A percentile compares a stretch with the other conserved stretches of the same genome.
Evolutionary conservation across 2,888 invertebrate species (phyloP).

Genomic region (Monochamus alternatus): DNA sequence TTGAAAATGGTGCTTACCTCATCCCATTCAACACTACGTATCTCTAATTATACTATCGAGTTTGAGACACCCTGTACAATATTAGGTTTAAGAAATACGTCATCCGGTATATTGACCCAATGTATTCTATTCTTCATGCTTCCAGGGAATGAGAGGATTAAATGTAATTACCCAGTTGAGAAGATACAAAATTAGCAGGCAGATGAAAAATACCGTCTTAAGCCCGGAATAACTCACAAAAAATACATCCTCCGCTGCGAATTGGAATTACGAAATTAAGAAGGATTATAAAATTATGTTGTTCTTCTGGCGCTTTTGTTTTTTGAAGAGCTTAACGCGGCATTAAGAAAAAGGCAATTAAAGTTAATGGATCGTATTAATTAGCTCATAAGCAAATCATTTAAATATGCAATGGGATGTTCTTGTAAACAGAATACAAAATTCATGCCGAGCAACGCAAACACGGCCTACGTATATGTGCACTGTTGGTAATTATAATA

Average conservation of each 20-base stretch:
- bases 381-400: conserved; percentile 6
- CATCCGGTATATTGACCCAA: too few relatives aligned
- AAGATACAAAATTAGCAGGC: conserved; percentile 25
- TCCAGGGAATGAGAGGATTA: conserved; percentile 18
- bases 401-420: conserved; percentile 19
- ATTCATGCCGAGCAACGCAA: background rate
- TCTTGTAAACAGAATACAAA: conserved; percentile 14
- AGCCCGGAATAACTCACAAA: conserved; percentile 53
- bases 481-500: conserved; percentile 9
- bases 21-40: too few relatives aligned
- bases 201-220: conserved; percentile 51
- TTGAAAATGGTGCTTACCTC: too few relatives aligned
- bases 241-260: conserved; percentile 53
- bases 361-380: conserved; percentile 19
- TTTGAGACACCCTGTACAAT: too few relatives aligned
- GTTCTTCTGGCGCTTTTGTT: conserved; percentile 44
- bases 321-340: conserved; percentile 44
- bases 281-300: conserved; percentile 56
- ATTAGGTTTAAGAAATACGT: too few relatives aligned
- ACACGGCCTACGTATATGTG: background rate
- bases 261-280: conserved; percentile 57
- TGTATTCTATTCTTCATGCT: too few relatives aligned
- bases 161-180: conserved; percentile 28
- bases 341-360: conserved; percentile 28
- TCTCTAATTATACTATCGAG: too few relatives aligned